Conservation (phyloP, 1,140 invertebrate species). For the Drosophila guanche region DNA sequence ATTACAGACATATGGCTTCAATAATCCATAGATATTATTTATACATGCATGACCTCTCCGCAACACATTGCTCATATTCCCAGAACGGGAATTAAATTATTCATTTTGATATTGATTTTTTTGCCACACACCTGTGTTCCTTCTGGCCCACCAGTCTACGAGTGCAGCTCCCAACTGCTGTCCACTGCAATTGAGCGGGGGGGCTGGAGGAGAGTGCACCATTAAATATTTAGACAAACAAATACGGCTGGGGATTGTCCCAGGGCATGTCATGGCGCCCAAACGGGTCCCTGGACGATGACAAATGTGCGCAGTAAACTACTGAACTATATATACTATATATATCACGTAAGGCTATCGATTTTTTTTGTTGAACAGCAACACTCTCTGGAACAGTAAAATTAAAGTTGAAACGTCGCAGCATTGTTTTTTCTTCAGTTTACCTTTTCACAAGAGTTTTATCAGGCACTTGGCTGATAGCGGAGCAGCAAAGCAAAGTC, state of each 20-base stretch:
- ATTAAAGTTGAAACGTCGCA: slow-evolving; percentile 6
- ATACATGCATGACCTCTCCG: slow-evolving; percentile 10
- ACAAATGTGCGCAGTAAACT: slow-evolving; percentile 71
- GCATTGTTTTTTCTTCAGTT: slow-evolving; percentile 12
- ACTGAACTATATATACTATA: slow-evolving; percentile 59
- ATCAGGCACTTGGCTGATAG: slow-evolving; percentile 36
- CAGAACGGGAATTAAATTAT: slow-evolving; percentile 55
- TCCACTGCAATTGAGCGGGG: slow-evolving; percentile 52
- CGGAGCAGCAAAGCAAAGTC: slow-evolving; percentile 3
- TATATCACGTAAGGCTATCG: slow-evolving; percentile 61
- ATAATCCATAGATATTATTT: neutral
- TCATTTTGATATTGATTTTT: slow-evolving; percentile 64
- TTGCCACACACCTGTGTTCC: slow-evolving; percentile 26
- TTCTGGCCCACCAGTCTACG: neutral
- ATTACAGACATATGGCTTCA: slow-evolving; percentile 34
- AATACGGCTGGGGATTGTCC: slow-evolving; percentile 6
- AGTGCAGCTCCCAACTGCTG: slow-evolving; percentile 45
- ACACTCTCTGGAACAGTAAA: slow-evolving; percentile 25
- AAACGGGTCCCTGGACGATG: slow-evolving; percentile 10
- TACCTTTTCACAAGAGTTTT: slow-evolving; percentile 15
- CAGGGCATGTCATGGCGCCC: slow-evolving; percentile 45
- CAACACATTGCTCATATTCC: slow-evolving; percentile 46
- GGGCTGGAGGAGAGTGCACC: neutral
- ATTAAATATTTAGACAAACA: slow-evolving; percentile 61
- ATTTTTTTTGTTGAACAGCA: slow-evolving; percentile 53